Conservation (phyloP, 2,797 vertebrate species). For the Chelmon rostratus region DNA sequence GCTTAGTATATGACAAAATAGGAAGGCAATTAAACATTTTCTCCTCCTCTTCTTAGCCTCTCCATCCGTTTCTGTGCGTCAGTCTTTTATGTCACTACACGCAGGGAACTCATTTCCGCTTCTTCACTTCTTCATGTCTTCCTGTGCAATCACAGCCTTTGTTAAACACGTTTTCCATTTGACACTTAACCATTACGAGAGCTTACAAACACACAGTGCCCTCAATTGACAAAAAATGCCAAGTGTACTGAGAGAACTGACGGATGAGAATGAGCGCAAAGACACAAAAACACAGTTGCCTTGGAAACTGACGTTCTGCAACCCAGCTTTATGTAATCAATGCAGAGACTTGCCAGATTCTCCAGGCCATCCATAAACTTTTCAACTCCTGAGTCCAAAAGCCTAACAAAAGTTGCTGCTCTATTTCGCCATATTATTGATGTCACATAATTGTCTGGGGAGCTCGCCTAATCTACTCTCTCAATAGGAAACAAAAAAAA, state of each 20-base stretch:
- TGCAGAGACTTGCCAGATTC: conserved; percentile 50
- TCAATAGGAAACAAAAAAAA: neutral
- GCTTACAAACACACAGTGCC: conserved; percentile 41
- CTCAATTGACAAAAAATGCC: conserved; percentile 48
- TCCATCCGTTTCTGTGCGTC: neutral
- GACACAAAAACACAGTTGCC: conserved; percentile 72
- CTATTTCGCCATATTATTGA: conserved; percentile 19
- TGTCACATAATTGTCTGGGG: conserved; percentile 17
- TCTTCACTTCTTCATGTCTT: conserved; percentile 13
- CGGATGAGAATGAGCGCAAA: conserved; percentile 58
- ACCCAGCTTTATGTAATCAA: conserved; percentile 70
- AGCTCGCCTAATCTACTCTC: neutral
- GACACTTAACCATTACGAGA: conserved; percentile 35
- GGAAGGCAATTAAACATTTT: conserved; percentile 15
- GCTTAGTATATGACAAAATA: neutral
- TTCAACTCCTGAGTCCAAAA: conserved; percentile 54
- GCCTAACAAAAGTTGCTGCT: conserved; percentile 12
- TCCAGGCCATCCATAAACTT: conserved; percentile 61
- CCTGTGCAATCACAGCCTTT: conserved; percentile 21
- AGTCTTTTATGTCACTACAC: neutral
- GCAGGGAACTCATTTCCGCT: conserved; percentile 21
- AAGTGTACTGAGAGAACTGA: conserved; percentile 46
- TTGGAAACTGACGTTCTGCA: conserved; percentile 73
- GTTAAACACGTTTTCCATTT: conserved; percentile 31
- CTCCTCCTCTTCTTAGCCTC: neutral